Evolutionary conservation across 2,888 invertebrate species (phyloP), one percentile per base, ranked within the genome.

Genomic region (Cactoblastis cactorum): DNA sequence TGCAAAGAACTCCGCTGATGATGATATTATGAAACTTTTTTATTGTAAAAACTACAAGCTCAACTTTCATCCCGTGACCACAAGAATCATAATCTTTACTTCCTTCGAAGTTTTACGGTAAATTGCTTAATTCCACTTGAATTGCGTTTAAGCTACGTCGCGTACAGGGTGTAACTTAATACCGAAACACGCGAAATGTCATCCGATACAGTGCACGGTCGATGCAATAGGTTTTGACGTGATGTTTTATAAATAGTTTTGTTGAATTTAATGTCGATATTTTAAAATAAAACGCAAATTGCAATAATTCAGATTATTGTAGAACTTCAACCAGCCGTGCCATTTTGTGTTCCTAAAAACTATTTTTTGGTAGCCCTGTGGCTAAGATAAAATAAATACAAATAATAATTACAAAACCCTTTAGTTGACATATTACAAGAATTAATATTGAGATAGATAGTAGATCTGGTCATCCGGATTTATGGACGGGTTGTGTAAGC

Each of bases 401-500:
- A n/a, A n/a, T n/a, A n/a, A n/a, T n/a, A n/a, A n/a, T n/a, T n/a
- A n/a, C 38, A 38, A 11, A 1, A 6, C 5, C 22, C 22, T 22
- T 22, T 22, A 28, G 8, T 9, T 14, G 14, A 35, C n/a, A n/a
- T n/a, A n/a, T n/a, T n/a, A n/a, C n/a, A n/a, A n/a, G n/a, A n/a
- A n/a, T n/a, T n/a, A 14, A 35, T 12, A 35, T 35, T 11, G 14
- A 1, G 14, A 5, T 35, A 35, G 14, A 15, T 6, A 35, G 17
- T 38, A 12, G 33, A 9, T 4, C 53, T 62, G 56, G 58, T 57
- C 61, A 57, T 65, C 60, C 66, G 71, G 78, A 78, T 85, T 86
- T 85, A 83, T 74, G 71, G 73, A 74, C 72, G 70, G 74, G 78
- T 70, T 65, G 65, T 67, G 77, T 80, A 81, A 83, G 82, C 80